A percentile compares a stretch with the other conserved stretches of the same genome.
Evolutionary conservation across 2,113 vertebrate species (phyloP).

Genomic region (Zosterops japonicus): DNA sequence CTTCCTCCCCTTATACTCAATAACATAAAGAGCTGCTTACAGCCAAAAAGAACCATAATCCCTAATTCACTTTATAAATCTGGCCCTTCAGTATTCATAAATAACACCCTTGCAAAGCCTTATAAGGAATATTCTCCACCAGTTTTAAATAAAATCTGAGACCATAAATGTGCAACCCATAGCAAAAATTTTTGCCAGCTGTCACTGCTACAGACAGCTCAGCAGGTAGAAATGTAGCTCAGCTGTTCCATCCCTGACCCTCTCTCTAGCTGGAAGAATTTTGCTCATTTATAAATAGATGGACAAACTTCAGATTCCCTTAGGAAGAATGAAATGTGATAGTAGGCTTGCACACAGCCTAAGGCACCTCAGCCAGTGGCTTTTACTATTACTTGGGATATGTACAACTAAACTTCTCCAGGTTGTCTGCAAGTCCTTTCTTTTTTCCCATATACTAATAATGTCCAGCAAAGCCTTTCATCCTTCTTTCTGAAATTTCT

Average conservation of each 20-base stretch:
- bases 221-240: not conserved
- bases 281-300: not conserved
- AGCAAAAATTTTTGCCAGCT: not conserved
- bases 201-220: not conserved
- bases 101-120: not conserved
- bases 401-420: not conserved
- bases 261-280: not conserved
- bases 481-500: not conserved
- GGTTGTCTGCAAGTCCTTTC: not conserved
- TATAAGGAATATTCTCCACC: not conserved
- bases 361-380: not conserved
- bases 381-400: not conserved
- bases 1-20: not conserved
- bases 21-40: not conserved
- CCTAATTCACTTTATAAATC: not conserved
- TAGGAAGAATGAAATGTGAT: not conserved
- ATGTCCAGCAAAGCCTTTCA: not conserved
- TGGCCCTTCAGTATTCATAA: not conserved
- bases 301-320: not conserved
- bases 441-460: not conserved
- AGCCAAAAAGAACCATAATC: not conserved
- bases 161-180: not conserved
- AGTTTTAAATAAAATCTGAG: not conserved
- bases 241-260: accelerated
- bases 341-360: not conserved